Base-by-base conservation (phyloP, 2,888 invertebrate species). In the Abrostola tripartita region DNA sequence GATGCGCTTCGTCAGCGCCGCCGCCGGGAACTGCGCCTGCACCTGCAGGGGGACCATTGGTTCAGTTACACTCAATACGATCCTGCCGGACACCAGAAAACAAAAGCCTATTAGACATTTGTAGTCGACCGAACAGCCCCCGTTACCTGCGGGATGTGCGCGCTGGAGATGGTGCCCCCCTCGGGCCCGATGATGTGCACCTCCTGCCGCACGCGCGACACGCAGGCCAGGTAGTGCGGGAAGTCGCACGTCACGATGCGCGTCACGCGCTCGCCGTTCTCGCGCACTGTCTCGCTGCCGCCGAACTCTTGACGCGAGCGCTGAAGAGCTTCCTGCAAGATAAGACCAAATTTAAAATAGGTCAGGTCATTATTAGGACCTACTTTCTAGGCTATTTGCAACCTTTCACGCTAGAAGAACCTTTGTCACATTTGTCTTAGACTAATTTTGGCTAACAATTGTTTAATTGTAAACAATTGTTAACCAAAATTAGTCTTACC, bases 1-100 rank as follows among this genome's bases (percentile, higher is more conserved):
- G 93, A 99, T 99, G 91, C 99, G 98, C 95, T 99, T 99, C n/a
- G 99, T 99, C 53, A 99, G 96, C 49, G 99, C 99, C 78, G 98
- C 97, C 47, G 98, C 97, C 24, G 99, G 99, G 96, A 99, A 99
- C 76, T 96, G 95, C 6, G 97, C 96, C 81, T 97, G 96, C 4
- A 97, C 97, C 94, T 95, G 81, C 0, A 0, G 2, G 5, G 0
- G 6, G 11, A 35, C 35, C 11, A 50, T 36, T 9, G 36, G 9
- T 49, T 10, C 10, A 9, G n/a, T 1, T 11, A 6, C 0, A 40
- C 40, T 10, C 9, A 9, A 1, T 40, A 5, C 10, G 5, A 10
- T 40, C 9, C 24, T 24, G 4, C 4, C 24, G 24, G 24, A 24
- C 1, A 24, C 24, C 24, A 24, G 24, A 8, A 7, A 8, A 14